Base-by-base conservation (phyloP, 2,113 vertebrate species). In the Festucalex cinctus region DNA sequence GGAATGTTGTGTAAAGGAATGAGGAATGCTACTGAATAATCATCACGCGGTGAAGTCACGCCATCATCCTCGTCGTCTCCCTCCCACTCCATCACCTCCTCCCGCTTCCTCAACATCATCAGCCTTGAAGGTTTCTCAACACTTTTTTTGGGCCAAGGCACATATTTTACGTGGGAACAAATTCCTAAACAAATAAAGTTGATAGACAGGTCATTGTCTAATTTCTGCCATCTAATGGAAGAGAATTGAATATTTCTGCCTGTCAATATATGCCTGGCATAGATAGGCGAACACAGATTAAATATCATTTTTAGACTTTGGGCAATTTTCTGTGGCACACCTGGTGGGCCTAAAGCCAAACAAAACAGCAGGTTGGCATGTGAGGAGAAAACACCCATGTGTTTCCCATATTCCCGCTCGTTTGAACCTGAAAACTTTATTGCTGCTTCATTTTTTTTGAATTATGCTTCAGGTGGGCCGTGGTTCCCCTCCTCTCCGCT, bases 1-100 rank as follows among this genome's bases (percentile, higher is more conserved):
- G 46, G 41, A 39, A 44, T 57, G 61, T 43, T 71, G 8, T 6
- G 59, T 2, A 1, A 41, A 71, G 39, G 28, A 76, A 62, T 66
- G 16, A 39, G 41, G 59, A 60, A 46, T 22, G 7, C 17, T 57
- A 14, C 19, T 68, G 49, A 48, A 66, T 44, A 70, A 66, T 41
- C 60, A 60, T 80, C 63, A 58, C 63, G 68, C 35, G 54, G 43
- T 53, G n/a, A 54, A 80, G 76, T 82, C 74, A 63, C 77, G 69
- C 62, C 70, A 69, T 83, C 63, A 41, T 75, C 16, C 37, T 70
- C 54, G 69, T 62, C 70, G 65, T 83, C 61, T 26, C 73, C 16
- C 37, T 70, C 58, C 74, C 32, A 39, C 62, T 66, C 54, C 43
- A 59, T 26, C 43, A n/a, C 17, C 51, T 63, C 60, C 37, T 63